Conservation (phyloP, 2,113 vertebrate genomes). For the Salminus brasiliensis region DNA sequence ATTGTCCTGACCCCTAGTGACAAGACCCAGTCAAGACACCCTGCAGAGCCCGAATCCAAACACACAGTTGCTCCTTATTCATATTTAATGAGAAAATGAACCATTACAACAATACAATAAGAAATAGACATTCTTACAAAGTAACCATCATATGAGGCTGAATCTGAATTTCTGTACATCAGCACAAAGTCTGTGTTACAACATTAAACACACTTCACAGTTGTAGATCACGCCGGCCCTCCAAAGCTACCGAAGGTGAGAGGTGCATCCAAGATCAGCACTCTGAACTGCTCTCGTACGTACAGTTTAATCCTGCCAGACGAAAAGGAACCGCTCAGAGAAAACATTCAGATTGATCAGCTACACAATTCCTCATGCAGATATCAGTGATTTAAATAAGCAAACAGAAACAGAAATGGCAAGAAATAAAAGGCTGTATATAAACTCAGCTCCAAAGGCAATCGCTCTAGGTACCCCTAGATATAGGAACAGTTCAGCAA, state of each 20-base stretch:
- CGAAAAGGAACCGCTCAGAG: neutral
- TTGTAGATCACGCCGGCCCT: slow-evolving; percentile 33
- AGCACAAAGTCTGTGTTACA: slow-evolving; percentile 42
- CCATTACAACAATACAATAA: slow-evolving; percentile 31
- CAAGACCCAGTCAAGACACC: neutral
- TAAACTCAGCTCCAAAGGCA: neutral
- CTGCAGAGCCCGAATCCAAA: neutral
- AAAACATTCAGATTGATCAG: neutral
- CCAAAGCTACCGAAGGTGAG: neutral
- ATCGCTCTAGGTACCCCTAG: too few relatives aligned
- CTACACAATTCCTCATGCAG: slow-evolving; percentile 8
- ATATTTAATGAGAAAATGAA: slow-evolving; percentile 77
- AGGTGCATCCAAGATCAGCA: neutral
- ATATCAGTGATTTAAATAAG: neutral
- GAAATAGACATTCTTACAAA: slow-evolving; percentile 41
- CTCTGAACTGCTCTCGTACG: neutral
- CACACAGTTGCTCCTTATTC: slow-evolving; percentile 28
- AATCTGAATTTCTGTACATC: slow-evolving; percentile 30
- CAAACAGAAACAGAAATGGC: neutral
- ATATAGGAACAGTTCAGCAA: neutral
- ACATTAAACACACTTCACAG: slow-evolving; percentile 49
- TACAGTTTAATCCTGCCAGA: neutral
- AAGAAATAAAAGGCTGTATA: neutral
- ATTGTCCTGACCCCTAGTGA: slow-evolving; percentile 22
- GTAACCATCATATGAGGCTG: slow-evolving; percentile 22